Percentiles rank a stretch among this genome's conserved stretches.
Evolutionary conservation across 2,888 invertebrate species (phyloP).

Genomic region (Pardosa pseudoannulata): DNA sequence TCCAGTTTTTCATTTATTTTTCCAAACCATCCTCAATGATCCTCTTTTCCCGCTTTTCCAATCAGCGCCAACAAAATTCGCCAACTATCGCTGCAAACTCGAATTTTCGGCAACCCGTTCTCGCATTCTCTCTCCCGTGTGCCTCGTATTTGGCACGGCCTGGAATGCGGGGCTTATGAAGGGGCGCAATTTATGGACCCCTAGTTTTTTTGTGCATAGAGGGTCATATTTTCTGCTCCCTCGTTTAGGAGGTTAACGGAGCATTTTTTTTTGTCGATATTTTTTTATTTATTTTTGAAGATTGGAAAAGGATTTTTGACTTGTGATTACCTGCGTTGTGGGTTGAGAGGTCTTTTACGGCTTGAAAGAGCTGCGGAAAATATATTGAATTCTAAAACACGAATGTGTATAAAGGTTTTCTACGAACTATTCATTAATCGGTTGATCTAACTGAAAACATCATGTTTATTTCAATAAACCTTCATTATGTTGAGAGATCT

Average conservation of each 20-base stretch:
- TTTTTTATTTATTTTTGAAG: background rate
- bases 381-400: no score
- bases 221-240: constrained; percentile 69
- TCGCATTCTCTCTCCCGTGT: constrained; percentile 22
- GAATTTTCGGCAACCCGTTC: constrained; percentile 42
- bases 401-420: no score
- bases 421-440: no score
- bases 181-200: constrained; percentile 70
- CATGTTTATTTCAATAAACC: no score
- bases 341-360: background rate
- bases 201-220: constrained; percentile 18
- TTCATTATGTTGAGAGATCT: no score
- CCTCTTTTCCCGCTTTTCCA: no score
- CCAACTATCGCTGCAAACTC: background rate
- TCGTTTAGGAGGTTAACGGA: constrained; percentile 66
- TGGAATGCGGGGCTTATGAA: constrained; percentile 70
- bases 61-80: background rate
- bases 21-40: no score
- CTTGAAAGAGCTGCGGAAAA: no score
- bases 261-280: background rate
- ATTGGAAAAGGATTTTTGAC: constrained; percentile 9
- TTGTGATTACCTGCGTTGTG: background rate
- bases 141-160: constrained; percentile 64
- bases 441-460: no score
- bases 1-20: no score